Conservation (phyloP, 2,797 vertebrate species). For the Discoglossus pictus region DNA sequence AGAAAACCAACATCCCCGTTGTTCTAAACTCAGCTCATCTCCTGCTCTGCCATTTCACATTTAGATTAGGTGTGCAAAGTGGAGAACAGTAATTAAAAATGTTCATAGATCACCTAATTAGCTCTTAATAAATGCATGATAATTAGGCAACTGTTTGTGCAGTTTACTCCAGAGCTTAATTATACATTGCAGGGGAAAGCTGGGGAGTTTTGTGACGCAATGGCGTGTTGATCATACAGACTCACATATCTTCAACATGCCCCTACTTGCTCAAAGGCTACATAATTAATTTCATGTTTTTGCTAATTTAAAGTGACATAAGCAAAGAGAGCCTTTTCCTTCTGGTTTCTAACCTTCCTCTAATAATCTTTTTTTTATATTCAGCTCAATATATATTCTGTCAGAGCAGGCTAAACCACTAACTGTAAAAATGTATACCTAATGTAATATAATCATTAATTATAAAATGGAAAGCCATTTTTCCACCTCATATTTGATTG, state of each 20-base stretch:
- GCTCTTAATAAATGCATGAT: conserved; percentile 7
- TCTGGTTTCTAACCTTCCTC: no score
- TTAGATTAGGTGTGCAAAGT: background rate
- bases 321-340: no score
- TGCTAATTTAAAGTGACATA: no score
- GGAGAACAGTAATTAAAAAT: conserved; percentile 21
- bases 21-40: background rate
- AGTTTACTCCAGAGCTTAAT: conserved; percentile 45
- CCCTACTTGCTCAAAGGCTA: conserved; percentile 18
- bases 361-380: no score
- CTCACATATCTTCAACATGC: conserved; percentile 28
- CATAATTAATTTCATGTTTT: conserved; percentile 33
- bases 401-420: no score
- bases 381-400: no score
- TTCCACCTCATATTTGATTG: no score
- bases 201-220: conserved; percentile 24
- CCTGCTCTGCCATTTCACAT: background rate
- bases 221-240: conserved; percentile 12
- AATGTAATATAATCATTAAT: no score
- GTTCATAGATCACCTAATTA: conserved; percentile 11
- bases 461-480: no score
- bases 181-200: conserved; percentile 15
- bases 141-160: background rate
- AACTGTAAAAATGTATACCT: no score
- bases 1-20: background rate